Conservation (phyloP, 2,888 invertebrate genomes). For the Syrphus vitripennis region DNA sequence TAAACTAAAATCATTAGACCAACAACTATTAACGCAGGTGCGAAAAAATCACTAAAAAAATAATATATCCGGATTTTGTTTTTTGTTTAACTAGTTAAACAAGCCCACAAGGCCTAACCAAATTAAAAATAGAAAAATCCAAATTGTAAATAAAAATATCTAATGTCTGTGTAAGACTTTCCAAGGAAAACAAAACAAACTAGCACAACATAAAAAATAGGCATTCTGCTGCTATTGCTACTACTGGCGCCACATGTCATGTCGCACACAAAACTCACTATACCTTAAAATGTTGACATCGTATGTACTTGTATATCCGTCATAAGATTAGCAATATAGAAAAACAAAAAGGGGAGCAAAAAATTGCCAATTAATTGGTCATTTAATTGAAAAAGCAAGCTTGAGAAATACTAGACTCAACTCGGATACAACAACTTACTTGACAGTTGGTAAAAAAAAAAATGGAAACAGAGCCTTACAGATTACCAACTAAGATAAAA, state of each 20-base stretch:
- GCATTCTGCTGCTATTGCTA: background rate
- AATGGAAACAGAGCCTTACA: background rate
- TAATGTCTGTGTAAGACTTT: background rate
- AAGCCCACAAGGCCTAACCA: constrained; percentile 40
- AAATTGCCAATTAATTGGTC: constrained; percentile 35
- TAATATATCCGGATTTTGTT: constrained; percentile 53
- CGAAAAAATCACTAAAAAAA: constrained; percentile 26
- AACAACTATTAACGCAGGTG: background rate
- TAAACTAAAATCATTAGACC: background rate
- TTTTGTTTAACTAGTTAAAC: constrained; percentile 45
- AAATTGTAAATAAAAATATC: constrained; percentile 13
- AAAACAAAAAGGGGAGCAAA: background rate
- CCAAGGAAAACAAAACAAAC: constrained; percentile 45
- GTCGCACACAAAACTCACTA: constrained; percentile 45
- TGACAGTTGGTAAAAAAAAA: background rate
- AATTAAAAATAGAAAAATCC: constrained; percentile 17
- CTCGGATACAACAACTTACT: background rate
- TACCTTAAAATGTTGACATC: constrained; percentile 58
- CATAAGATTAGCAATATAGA: constrained; percentile 41
- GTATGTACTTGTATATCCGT: constrained; percentile 19
- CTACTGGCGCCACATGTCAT: constrained; percentile 65
- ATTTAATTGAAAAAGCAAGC: constrained; percentile 35
- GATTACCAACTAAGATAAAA: constrained; percentile 22
- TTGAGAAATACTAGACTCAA: constrained; percentile 18
- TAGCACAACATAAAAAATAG: background rate